A percentile compares a stretch with the other conserved stretches of the same genome.
These are phyloP conservation scores for Valencia hispanica DNA, from an alignment of 2,797 vertebrate species.

Conservation along the genomic window DNA sequence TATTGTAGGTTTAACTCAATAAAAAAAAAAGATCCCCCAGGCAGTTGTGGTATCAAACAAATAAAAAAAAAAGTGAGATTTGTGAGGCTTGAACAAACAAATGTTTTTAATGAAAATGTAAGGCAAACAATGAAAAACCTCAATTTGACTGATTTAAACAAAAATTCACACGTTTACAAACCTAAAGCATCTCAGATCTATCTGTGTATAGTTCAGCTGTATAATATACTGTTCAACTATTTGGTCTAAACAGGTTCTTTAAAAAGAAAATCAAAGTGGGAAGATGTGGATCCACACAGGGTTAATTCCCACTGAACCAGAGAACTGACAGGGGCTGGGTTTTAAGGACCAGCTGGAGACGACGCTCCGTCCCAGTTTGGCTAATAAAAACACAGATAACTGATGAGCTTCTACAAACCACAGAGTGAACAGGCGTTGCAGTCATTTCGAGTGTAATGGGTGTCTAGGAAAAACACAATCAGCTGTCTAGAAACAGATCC, in stretches of 20 bases:
- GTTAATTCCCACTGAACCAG: conserved; percentile 45
- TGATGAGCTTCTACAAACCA: conserved; percentile 58
- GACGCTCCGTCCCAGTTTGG: conserved; percentile 24
- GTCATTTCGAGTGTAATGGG: conserved; percentile 13
- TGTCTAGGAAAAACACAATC: conserved; percentile 20
- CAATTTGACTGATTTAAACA: background rate
- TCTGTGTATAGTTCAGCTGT: conserved; percentile 24
- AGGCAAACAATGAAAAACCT: background rate
- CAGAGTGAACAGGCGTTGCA: conserved; percentile 52
- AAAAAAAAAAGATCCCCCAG: too few species aligned
- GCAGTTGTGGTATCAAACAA: background rate
- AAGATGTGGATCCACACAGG: conserved; percentile 39
- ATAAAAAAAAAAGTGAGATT: conserved; percentile 4
- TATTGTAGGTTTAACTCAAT: too few species aligned
- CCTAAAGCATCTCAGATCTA: conserved; percentile 11
- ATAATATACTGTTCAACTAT: conserved; percentile 25
- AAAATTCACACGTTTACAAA: conserved; percentile 11
- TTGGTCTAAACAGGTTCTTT: conserved; percentile 17
- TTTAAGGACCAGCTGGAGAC: conserved; percentile 46
- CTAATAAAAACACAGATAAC: conserved; percentile 47
- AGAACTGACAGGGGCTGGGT: conserved; percentile 20
- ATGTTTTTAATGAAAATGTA: conserved; percentile 1
- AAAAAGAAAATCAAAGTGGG: background rate
- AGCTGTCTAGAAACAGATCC: conserved; percentile 16
- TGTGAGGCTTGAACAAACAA: conserved; percentile 3